Conservation (phyloP, 92 coral and sea anemone genomes). For the Zoanthus sociatus region DNA sequence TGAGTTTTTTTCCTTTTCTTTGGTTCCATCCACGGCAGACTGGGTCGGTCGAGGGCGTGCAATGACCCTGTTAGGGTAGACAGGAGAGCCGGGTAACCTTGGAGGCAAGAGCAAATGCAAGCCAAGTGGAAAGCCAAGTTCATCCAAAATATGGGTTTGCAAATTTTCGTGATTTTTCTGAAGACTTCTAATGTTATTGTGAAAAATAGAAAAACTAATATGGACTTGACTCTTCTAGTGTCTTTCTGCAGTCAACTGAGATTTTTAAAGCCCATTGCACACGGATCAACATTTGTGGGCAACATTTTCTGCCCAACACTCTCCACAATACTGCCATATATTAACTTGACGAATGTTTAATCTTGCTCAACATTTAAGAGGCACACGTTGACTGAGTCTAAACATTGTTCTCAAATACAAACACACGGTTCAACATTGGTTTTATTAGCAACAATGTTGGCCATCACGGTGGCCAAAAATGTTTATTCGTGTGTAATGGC, state of each 20-base stretch:
- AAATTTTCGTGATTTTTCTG: too few species aligned
- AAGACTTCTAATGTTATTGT: too few species aligned
- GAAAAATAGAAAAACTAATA: too few species aligned
- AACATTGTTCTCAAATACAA: not conserved
- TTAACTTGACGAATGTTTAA: too few species aligned
- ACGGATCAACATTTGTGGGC: not conserved
- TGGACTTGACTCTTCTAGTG: not conserved
- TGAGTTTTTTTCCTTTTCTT: too few species aligned
- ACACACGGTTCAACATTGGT: not conserved
- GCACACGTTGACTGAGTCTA: not conserved
- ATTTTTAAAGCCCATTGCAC: not conserved
- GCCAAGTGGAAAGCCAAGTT: too few species aligned
- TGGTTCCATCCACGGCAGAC: too few species aligned
- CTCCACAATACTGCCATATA: not conserved
- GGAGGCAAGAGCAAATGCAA: too few species aligned
- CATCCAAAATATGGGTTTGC: too few species aligned
- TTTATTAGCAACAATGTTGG: not conserved
- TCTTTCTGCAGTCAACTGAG: not conserved
- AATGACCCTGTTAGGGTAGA: too few species aligned
- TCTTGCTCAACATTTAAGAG: not conserved
- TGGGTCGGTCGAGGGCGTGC: too few species aligned
- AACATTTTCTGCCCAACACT: not conserved
- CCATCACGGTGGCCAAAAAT: not conserved
- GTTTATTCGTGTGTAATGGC: conserved; percentile 5
- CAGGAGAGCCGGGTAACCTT: too few species aligned